phyloP scores from a whole-genome alignment of 2,888 invertebrate genomes.

The Torymus tubicola region DNA sequence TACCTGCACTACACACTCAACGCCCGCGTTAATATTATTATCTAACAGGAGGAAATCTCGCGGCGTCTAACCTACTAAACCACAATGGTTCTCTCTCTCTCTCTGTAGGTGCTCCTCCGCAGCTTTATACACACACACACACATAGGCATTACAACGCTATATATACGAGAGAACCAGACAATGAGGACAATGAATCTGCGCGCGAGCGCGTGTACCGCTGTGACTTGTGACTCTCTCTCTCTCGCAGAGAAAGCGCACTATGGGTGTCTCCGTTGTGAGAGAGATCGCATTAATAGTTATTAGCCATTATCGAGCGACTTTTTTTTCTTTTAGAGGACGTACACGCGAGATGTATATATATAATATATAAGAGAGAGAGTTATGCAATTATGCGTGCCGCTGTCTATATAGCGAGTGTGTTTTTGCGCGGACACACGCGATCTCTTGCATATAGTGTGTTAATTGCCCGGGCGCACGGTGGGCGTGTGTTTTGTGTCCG shows the following conservation, averaged over 20 bases:
- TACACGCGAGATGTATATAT: background rate
- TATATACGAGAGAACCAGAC: conserved; percentile 54
- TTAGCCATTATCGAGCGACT: background rate
- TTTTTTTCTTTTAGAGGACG: background rate
- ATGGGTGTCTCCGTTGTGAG: conserved; percentile 25
- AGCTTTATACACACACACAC: too few species aligned
- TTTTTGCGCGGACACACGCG: too few species aligned
- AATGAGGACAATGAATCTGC: conserved; percentile 71
- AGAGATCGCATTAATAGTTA: conserved; percentile 33
- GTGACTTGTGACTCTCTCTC: conserved; percentile 64
- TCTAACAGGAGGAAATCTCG: conserved; percentile 67
- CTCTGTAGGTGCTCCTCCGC: too few species aligned
- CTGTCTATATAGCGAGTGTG: too few species aligned
- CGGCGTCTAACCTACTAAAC: conserved; percentile 71
- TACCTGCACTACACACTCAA: background rate
- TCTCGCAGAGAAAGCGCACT: conserved; percentile 59
- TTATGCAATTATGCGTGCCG: too few species aligned
- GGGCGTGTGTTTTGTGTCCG: background rate
- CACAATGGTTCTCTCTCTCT: conserved; percentile 60
- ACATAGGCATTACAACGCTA: background rate
- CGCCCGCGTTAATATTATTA: conserved; percentile 60
- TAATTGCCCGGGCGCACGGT: too few species aligned
- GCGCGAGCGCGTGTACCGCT: conserved; percentile 57
- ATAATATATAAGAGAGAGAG: too few species aligned
- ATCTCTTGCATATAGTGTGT: too few species aligned